phyloP scores from a whole-genome alignment of 2,888 invertebrate genomes.

The Eupithecia inturbata region DNA sequence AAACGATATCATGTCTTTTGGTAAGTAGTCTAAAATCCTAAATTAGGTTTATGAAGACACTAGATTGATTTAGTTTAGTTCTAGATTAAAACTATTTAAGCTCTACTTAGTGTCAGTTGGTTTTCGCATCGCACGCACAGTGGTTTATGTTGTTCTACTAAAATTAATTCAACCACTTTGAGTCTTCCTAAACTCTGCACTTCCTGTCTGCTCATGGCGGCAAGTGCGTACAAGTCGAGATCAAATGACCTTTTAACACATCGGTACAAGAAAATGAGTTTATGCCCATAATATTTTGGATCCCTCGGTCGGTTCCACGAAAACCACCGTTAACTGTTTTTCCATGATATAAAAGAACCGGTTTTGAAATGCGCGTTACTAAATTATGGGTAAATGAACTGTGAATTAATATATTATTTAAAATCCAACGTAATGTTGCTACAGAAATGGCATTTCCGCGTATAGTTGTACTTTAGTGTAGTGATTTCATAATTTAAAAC shows the following conservation, averaged over 20 bases:
- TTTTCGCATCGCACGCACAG: no score
- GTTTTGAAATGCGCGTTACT: conserved; percentile 4
- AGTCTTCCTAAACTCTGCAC: neutral
- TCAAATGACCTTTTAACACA: neutral
- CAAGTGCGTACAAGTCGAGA: neutral
- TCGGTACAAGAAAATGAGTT: neutral
- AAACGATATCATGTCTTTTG: no score
- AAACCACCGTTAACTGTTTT: conserved; percentile 1
- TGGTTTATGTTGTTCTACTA: neutral
- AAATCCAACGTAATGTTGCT: neutral
- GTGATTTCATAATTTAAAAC: neutral
- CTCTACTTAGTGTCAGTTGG: no score
- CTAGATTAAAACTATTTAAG: no score
- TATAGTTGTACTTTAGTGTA: neutral
- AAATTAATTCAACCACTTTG: neutral
- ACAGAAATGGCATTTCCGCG: neutral
- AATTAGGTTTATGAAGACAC: no score
- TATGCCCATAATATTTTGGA: neutral
- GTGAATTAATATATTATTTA: conserved; percentile 6
- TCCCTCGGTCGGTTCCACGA: neutral
- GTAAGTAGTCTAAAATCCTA: no score
- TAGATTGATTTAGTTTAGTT: no score
- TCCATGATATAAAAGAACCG: conserved; percentile 6
- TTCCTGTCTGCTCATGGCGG: neutral
- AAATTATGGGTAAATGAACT: conserved; percentile 12